Evolutionary conservation across 35 echinoderm and acorn worm species (phyloP).

Genomic region (Ophioderma brevispina): DNA sequence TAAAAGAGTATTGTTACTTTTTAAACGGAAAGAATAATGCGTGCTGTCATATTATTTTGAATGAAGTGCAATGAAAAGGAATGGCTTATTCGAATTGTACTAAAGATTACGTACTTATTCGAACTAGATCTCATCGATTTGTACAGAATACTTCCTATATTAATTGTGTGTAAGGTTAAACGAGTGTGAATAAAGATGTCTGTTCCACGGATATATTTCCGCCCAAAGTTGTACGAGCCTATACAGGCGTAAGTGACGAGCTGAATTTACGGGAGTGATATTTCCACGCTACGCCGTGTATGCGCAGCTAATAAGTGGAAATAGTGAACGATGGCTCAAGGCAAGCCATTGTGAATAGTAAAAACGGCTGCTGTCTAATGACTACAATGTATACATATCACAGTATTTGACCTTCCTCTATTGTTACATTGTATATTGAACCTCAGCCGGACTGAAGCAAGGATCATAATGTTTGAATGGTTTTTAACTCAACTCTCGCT

Average conservation of each 20-base stretch:
- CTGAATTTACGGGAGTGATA: not conserved
- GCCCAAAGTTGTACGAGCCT: not conserved
- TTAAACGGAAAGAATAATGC: no score
- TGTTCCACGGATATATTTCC: not conserved
- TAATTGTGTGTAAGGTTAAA: not conserved
- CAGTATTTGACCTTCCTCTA: not conserved
- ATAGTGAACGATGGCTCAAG: no score
- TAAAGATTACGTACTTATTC: no score
- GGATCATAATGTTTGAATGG: not conserved
- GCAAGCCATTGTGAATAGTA: no score
- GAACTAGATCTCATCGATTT: not conserved
- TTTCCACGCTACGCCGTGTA: no score
- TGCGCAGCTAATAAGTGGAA: no score
- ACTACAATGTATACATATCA: not conserved
- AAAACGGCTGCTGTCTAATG: not conserved
- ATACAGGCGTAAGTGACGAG: not conserved
- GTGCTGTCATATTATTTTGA: no score
- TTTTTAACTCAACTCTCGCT: not conserved
- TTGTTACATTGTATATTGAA: no score
- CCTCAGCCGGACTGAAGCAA: no score
- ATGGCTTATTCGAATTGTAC: no score
- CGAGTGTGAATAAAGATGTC: not conserved
- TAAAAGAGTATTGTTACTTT: no score
- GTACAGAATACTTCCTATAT: not conserved
- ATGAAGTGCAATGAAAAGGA: no score